Evolutionary conservation across 2,888 invertebrate genomes (phyloP).

Genomic region (Lissonota sp.): DNA sequence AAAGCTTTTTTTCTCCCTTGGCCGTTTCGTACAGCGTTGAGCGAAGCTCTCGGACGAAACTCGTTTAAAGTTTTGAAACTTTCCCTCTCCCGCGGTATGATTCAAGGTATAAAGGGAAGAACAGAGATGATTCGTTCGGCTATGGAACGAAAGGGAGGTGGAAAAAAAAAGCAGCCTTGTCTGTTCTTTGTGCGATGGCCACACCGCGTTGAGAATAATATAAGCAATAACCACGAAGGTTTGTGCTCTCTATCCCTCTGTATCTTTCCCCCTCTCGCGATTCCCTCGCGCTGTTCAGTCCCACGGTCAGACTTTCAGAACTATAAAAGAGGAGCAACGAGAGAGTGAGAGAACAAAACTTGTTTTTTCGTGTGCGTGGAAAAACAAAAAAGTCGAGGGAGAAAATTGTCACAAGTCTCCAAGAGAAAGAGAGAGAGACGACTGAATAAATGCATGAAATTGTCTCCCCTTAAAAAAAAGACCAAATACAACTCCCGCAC

Average conservation of each 20-base stretch:
- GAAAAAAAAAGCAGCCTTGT: constrained; percentile 42
- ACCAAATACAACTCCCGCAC: too few species aligned
- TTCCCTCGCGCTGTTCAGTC: constrained; percentile 34
- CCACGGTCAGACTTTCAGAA: constrained; percentile 55
- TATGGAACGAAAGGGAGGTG: constrained; percentile 36
- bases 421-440: too few species aligned
- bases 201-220: constrained; percentile 58
- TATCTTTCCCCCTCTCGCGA: constrained; percentile 28
- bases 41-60: constrained; percentile 53
- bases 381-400: too few species aligned
- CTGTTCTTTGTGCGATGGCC: constrained; percentile 34
- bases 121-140: constrained; percentile 18
- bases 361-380: too few species aligned
- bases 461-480: too few species aligned
- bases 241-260: constrained; percentile 23
- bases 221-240: constrained; percentile 60
- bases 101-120: constrained; percentile 12
- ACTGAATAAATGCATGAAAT: too few species aligned
- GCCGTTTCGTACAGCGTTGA: too few species aligned
- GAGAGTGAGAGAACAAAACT: constrained; percentile 1
- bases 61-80: constrained; percentile 64
- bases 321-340: constrained; percentile 33
- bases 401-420: too few species aligned
- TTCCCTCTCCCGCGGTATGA: background rate
- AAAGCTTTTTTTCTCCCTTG: constrained; percentile 50